phyloP scores from a whole-genome alignment of 2,888 invertebrate species.

The Melanostoma mellinum region DNA sequence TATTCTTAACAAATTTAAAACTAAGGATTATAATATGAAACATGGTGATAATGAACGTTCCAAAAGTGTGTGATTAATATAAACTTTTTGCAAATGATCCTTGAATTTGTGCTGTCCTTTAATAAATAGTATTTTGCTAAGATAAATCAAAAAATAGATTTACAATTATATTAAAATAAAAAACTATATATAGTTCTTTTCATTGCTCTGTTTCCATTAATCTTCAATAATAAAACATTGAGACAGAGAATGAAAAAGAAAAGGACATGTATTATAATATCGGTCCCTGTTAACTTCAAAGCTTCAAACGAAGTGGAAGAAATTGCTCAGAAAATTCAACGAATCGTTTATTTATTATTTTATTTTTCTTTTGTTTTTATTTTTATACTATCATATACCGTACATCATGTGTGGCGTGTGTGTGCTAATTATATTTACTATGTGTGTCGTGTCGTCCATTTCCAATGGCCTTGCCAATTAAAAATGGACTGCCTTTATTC shows the following conservation, averaged over 20 bases:
- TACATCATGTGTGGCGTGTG: conserved; percentile 56
- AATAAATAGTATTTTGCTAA: conserved; percentile 5
- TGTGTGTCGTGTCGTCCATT: conserved; percentile 36
- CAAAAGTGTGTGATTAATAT: conserved; percentile 23
- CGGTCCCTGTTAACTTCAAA: conserved; percentile 63
- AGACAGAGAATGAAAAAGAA: conserved; percentile 40
- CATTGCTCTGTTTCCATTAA: conserved; percentile 1
- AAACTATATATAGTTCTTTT: conserved; percentile 35
- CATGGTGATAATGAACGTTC: background rate
- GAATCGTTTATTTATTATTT: conserved; percentile 59
- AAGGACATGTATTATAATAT: conserved; percentile 40
- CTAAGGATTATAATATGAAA: too few species aligned
- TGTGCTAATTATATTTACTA: conserved; percentile 59
- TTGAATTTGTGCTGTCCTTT: conserved; percentile 38
- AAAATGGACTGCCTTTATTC: background rate
- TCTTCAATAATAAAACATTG: conserved; percentile 13
- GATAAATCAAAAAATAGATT: conserved; percentile 12
- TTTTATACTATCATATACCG: conserved; percentile 61
- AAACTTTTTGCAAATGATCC: conserved; percentile 54
- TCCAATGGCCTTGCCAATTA: conserved; percentile 5
- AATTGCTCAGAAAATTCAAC: conserved; percentile 78
- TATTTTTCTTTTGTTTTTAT: conserved; percentile 23
- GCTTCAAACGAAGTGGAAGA: conserved; percentile 81
- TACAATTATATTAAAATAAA: conserved; percentile 39
- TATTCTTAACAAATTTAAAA: background rate